Base-by-base conservation (phyloP, 2,113 vertebrate species). In the Oreocharis arfaki region DNA sequence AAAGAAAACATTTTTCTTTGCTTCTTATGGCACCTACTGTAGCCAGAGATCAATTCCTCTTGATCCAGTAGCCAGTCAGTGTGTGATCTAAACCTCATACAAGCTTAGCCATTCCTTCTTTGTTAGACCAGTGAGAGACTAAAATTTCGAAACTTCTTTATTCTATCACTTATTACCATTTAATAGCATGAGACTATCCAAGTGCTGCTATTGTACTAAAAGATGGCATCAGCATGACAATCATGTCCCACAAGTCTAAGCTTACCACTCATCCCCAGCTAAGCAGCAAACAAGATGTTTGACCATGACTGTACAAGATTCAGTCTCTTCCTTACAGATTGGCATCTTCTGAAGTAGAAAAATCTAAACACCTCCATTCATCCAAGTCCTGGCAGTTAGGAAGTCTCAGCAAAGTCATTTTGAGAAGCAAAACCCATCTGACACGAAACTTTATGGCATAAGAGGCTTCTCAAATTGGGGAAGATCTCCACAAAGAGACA, bases 11-110 rank as follows among this genome's bases (percentile, higher is more conserved):
- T 47, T 28, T 71, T 87, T 88, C 10, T 56, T 92, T 94, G 44
- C 53, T 37, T 92, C 67, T 84, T 71, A 76, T 7, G 32, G 53
- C 53, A 91, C 28, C 73, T 73, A 18, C 32, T 33, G 23, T 16
- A 94, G 49, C 33, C 92, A 95, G 84, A 94, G 96, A 92, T 94
- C 64, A 91, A 92, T 89, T 78, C n/a, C 28, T 82, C 67, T 80
- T 93, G 77, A 95, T 94, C 69, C 41, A 82, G 30, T n/a, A 94
- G 42, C 61, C 69, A 82, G 28, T 16, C 56, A 70, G 30, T 9
- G 11, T 73, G 50, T 55, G 69, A 81, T 85, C 55, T 85, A 93
- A 82, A 83, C 61, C 70, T 87, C 65, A 23, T 49, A 86, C 47
- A 65, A 90, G 28, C 70, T 90, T 94, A 76, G 61, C 30, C 28